These are phyloP conservation scores for Helogale parvula DNA, from an alignment of 2,113 vertebrate species.

Conservation along the genomic window DNA sequence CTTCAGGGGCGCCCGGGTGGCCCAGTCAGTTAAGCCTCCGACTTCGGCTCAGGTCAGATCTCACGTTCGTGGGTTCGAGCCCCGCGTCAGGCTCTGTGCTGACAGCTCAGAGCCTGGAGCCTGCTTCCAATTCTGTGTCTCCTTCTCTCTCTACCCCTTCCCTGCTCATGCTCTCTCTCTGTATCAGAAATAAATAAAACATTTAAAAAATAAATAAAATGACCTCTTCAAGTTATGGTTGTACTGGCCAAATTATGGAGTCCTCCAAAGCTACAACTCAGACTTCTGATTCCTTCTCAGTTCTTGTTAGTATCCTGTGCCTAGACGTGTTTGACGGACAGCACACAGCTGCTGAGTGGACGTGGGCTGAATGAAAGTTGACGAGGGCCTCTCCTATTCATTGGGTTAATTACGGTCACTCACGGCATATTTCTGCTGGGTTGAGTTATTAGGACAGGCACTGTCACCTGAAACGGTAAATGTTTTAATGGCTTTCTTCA, in stretches of 20 bases:
- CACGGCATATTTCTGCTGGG: background rate
- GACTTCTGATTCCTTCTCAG: background rate
- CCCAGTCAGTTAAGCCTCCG: too few relatives aligned
- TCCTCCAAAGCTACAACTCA: background rate
- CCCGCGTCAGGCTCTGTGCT: too few relatives aligned
- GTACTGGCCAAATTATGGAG: background rate
- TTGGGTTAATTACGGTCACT: background rate
- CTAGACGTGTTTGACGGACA: background rate
- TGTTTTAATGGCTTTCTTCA: background rate
- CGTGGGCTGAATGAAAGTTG: background rate
- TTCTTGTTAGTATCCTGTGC: background rate
- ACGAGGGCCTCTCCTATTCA: background rate
- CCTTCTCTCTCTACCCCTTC: too few relatives aligned
- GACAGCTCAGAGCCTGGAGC: too few relatives aligned
- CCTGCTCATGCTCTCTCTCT: too few relatives aligned
- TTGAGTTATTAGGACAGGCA: background rate
- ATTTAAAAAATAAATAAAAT: background rate
- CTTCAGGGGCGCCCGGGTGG: background rate
- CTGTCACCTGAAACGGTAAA: background rate
- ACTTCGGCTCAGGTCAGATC: too few relatives aligned
- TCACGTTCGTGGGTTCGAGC: too few relatives aligned
- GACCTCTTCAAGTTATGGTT: background rate
- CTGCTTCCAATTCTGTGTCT: too few relatives aligned
- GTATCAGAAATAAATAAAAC: background rate
- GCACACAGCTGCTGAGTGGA: background rate